A percentile compares a stretch with the other conserved stretches of the same genome.
Evolutionary conservation across 2,888 invertebrate species (phyloP).

Genomic region (Biston betularia): DNA sequence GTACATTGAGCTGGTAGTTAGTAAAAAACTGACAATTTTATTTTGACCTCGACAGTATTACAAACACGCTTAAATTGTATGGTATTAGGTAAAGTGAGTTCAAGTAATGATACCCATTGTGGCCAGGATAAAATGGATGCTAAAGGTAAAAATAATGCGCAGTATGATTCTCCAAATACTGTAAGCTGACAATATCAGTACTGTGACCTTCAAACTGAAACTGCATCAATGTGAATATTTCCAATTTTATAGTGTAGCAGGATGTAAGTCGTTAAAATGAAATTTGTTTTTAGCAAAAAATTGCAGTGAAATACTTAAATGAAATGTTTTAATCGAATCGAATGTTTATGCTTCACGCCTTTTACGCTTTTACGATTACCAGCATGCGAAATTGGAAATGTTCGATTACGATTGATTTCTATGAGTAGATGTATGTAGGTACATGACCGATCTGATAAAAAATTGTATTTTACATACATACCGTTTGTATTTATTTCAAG

Average conservation of each 20-base stretch:
- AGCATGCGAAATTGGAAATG: constrained; percentile 13
- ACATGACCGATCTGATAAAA: neutral
- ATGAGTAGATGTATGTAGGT: neutral
- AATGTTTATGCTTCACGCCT: constrained; percentile 26
- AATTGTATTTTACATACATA: neutral
- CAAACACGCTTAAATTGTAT: neutral
- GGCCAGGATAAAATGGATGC: neutral
- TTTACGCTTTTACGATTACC: constrained; percentile 14
- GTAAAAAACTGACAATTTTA: constrained; percentile 1
- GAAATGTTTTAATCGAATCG: constrained; percentile 26
- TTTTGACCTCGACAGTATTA: neutral
- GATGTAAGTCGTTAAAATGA: constrained; percentile 22
- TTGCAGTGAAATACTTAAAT: constrained; percentile 5
- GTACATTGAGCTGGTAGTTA: neutral
- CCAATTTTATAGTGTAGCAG: constrained; percentile 13
- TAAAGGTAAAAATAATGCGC: neutral
- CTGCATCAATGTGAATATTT: constrained; percentile 14
- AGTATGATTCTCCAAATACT: neutral
- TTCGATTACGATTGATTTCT: constrained; percentile 6
- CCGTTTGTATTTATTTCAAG: neutral
- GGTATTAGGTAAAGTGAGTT: neutral
- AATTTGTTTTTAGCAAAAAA: constrained; percentile 20
- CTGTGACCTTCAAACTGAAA: constrained; percentile 12
- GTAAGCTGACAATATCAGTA: neutral
- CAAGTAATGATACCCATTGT: neutral